Evolutionary conservation across 1,140 invertebrate species (phyloP).

Genomic region (Aporrectodea caliginosa): DNA sequence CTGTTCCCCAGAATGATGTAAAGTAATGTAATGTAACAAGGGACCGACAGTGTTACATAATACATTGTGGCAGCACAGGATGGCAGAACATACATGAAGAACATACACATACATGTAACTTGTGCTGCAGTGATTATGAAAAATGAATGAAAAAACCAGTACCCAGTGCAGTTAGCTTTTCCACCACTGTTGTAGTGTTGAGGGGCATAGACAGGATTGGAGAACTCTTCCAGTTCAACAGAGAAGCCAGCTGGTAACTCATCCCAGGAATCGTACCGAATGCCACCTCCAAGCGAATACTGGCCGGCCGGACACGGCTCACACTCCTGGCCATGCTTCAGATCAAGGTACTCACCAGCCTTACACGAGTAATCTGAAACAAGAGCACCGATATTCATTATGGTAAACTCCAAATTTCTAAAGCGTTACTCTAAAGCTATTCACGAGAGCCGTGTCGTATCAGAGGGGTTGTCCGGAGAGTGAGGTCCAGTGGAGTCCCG

Average conservation of each 20-base stretch:
- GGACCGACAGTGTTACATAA: too few relatives aligned
- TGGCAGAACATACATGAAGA: too few relatives aligned
- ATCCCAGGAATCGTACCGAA: slow-evolving; percentile 59
- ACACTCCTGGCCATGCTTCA: slow-evolving; percentile 56
- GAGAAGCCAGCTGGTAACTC: slow-evolving; percentile 57
- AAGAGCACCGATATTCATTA: neutral
- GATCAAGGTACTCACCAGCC: slow-evolving; percentile 57
- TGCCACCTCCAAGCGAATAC: slow-evolving; percentile 60
- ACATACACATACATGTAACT: too few relatives aligned
- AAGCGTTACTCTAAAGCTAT: too few relatives aligned
- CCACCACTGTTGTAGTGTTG: slow-evolving; percentile 6
- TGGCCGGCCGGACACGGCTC: slow-evolving; percentile 58
- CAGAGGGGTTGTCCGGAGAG: too few relatives aligned
- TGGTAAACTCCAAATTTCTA: neutral
- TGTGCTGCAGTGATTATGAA: too few relatives aligned
- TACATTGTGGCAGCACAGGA: too few relatives aligned
- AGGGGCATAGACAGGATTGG: slow-evolving; percentile 26
- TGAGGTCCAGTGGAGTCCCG: neutral
- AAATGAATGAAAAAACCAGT: too few relatives aligned
- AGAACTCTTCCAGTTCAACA: slow-evolving; percentile 54
- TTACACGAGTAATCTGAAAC: slow-evolving; percentile 56
- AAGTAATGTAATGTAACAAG: too few relatives aligned
- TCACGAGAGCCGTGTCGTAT: too few relatives aligned
- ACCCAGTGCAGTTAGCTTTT: slow-evolving; percentile 43
- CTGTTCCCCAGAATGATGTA: too few relatives aligned